Evolutionary conservation across 2,113 vertebrate genomes (phyloP), one percentile per base, ranked within the genome.

Genomic region (Saimiri boliviensis): DNA sequence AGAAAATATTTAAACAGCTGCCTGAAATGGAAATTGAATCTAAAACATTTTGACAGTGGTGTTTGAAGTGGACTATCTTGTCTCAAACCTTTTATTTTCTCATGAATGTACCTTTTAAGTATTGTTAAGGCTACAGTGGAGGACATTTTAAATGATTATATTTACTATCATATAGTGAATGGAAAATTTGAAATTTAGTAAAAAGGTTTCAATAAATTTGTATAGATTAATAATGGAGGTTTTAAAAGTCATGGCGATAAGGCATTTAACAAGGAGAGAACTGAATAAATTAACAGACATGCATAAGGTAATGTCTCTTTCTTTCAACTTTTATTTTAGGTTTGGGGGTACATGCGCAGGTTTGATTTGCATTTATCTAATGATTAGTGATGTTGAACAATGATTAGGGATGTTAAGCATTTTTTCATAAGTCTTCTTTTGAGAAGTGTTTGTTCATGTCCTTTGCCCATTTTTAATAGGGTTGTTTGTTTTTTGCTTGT

Each of bases 161-260:
- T 58, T 60, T 81, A 60, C 10, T 58, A 60, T 60, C 71, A 56
- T 8, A 60, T 32, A 76, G 11, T 47, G 77, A 70, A 20, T 49
- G 35, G 35, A n/a, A 86, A 94, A 30, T 94, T 77, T 92, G 19
- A 96, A 85, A 37, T 27, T 92, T 19, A 94, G 16, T 76, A 86
- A 86, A 74, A 86, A 52, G 1, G 32, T 91, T 93, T 85, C 8
- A 81, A 71, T 42, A 82, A 93, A 86, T 71, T 95, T 74, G 2
- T 63, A 14, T 77, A 6, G 23, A 60, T 84, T 93, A 84, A 84
- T 70, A 84, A 74, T 32, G 14, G 21, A 84, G 2, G 13, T 47
- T 94, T 88, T 68, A 89, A 92, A 95, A 19, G 30, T 49, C 42
- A 85, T 42, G 32, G 13, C 58, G 73, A 52, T 77, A 49, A 60